These are phyloP conservation scores for Madoqua kirkii DNA, from an alignment of 2,113 vertebrate species.

Conservation along the genomic window DNA sequence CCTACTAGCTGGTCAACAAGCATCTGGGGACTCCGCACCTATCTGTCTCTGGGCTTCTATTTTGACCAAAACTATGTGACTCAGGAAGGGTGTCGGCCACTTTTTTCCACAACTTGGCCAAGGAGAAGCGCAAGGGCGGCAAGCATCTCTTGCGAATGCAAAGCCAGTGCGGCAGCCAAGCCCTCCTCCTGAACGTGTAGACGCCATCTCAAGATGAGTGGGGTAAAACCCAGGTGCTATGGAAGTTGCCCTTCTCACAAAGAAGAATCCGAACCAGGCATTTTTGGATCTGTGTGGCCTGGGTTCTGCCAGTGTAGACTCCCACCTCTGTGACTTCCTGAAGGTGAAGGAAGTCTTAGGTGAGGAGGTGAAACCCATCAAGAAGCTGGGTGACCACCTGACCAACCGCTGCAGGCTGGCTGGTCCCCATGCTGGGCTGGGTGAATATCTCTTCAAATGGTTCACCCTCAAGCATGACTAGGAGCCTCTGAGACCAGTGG, in stretches of 20 bases:
- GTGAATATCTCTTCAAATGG: not conserved
- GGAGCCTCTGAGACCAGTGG: not conserved
- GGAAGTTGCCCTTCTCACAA: not conserved
- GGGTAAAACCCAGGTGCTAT: not conserved
- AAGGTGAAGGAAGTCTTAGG: not conserved
- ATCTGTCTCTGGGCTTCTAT: not conserved
- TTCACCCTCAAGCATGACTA: not conserved
- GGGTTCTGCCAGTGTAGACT: not conserved
- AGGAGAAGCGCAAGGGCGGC: accelerated
- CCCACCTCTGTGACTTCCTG: not conserved
- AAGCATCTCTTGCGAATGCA: not conserved
- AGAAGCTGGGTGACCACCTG: not conserved
- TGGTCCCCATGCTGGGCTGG: not conserved
- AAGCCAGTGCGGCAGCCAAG: not conserved
- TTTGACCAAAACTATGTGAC: accelerated
- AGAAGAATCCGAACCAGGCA: not conserved
- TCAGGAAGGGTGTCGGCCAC: not conserved
- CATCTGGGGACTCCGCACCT: not conserved
- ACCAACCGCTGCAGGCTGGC: not conserved
- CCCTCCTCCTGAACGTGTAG: not conserved
- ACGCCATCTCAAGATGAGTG: not conserved
- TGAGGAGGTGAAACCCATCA: not conserved
- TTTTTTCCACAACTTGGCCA: not conserved
- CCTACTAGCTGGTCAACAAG: not conserved
- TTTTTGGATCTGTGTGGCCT: not conserved